Percentiles rank a stretch among this genome's conserved stretches.
Evolutionary conservation across 2,113 vertebrate species (phyloP).

Genomic region (Toxotes jaculatrix): DNA sequence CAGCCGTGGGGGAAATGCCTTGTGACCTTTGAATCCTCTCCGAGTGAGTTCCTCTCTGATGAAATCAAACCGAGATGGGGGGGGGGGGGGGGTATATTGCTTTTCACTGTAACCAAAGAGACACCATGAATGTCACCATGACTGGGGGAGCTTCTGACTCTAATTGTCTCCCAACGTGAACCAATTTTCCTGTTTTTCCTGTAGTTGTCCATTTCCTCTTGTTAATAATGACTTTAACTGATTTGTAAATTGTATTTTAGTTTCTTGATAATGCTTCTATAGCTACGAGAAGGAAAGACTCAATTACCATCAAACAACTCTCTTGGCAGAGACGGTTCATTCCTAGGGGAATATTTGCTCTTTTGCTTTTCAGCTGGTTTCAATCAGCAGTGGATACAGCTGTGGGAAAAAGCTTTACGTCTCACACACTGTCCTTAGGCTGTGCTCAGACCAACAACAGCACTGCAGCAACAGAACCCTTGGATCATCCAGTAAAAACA

Average conservation of each 20-base stretch:
- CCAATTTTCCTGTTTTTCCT: too few species aligned
- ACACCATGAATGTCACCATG: neutral
- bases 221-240: neutral
- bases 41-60: slow-evolving; percentile 34
- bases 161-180: neutral
- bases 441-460: neutral
- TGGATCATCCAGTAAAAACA: too few species aligned
- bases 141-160: neutral
- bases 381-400: neutral
- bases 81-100: neutral
- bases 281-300: neutral
- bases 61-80: slow-evolving; percentile 3
- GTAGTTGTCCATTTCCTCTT: too few species aligned
- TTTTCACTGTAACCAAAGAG: neutral
- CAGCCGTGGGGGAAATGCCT: neutral
- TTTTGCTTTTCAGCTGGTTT: slow-evolving; percentile 4
- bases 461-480: neutral
- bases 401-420: neutral
- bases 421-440: neutral
- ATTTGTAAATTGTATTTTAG: neutral
- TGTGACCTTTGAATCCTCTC: slow-evolving; percentile 43
- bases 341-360: neutral
- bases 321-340: neutral
- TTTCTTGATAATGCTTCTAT: neutral
- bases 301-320: neutral